Conservation (phyloP, 2,888 invertebrate genomes). For the Drosophila infuscata region DNA sequence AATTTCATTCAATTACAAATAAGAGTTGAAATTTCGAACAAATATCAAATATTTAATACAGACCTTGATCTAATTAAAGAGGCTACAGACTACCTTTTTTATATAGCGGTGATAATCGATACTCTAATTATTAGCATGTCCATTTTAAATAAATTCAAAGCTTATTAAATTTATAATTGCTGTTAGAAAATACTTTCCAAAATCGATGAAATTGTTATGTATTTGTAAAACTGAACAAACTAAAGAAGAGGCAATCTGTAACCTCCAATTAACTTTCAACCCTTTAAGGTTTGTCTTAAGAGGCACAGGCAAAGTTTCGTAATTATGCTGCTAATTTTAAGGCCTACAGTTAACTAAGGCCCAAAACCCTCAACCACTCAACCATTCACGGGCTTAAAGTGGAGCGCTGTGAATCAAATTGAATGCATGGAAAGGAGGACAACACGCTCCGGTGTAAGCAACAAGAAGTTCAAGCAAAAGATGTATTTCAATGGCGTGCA, state of each 20-base stretch:
- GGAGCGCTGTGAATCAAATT: constrained; percentile 38
- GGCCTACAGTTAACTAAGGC: not conserved
- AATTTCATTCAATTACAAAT: not conserved
- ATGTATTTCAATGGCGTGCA: constrained; percentile 66
- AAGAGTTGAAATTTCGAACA: not conserved
- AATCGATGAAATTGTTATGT: too few relatives aligned
- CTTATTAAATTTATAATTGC: not conserved
- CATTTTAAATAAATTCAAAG: not conserved
- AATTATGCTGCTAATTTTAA: constrained; percentile 54
- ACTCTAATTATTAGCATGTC: too few relatives aligned
- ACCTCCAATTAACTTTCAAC: constrained; percentile 15
- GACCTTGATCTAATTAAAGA: not conserved
- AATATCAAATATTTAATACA: not conserved
- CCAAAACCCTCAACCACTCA: not conserved
- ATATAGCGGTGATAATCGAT: not conserved
- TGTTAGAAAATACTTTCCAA: not conserved
- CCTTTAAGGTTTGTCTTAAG: constrained; percentile 25
- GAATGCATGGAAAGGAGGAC: constrained; percentile 19
- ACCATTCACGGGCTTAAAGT: not conserved
- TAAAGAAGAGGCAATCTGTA: not conserved
- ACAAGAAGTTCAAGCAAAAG: constrained; percentile 50
- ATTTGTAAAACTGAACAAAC: not conserved
- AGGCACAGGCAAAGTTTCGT: constrained; percentile 26
- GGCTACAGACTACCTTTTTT: not conserved
- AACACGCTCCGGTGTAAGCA: constrained; percentile 42